Conservation (phyloP, 1,140 invertebrate species). For the Ceratosolen solmsi region DNA sequence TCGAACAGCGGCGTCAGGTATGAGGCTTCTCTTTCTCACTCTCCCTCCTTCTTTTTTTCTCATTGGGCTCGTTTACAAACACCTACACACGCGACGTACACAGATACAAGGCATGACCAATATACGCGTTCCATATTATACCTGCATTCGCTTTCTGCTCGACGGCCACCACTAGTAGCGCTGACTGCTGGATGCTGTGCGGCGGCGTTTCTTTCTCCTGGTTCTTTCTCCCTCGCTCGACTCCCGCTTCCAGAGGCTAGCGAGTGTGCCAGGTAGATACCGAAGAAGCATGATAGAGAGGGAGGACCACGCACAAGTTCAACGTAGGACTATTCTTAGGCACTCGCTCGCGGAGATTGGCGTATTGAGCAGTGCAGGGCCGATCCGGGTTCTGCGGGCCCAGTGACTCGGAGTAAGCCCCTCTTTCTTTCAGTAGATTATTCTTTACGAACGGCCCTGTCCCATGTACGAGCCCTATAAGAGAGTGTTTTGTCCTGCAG, state of each 20-base stretch:
- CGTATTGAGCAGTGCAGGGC: constrained; percentile 41
- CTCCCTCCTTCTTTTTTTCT: constrained; percentile 34
- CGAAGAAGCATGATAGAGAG: constrained; percentile 31
- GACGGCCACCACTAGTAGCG: constrained; percentile 73
- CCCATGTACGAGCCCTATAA: background rate
- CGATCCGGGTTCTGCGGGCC: background rate
- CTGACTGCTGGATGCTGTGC: constrained; percentile 73
- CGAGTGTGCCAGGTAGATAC: constrained; percentile 30
- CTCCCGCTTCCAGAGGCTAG: constrained; percentile 47
- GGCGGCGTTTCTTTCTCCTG: constrained; percentile 56
- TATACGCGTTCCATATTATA: background rate
- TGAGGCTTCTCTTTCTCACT: constrained; percentile 59
- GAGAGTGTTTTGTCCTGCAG: background rate
- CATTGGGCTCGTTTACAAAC: constrained; percentile 56
- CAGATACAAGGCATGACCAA: constrained; percentile 44
- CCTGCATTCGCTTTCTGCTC: constrained; percentile 56
- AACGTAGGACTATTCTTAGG: constrained; percentile 65
- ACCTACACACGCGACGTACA: constrained; percentile 60
- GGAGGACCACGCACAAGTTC: constrained; percentile 66
- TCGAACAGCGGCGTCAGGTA: constrained; percentile 70
- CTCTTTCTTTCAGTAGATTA: background rate
- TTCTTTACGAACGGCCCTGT: background rate
- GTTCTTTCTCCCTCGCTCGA: background rate
- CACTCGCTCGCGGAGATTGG: constrained; percentile 59
- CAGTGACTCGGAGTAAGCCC: background rate